Evolutionary conservation across 1,140 invertebrate genomes (phyloP).

Genomic region (Drosophila insularis): DNA sequence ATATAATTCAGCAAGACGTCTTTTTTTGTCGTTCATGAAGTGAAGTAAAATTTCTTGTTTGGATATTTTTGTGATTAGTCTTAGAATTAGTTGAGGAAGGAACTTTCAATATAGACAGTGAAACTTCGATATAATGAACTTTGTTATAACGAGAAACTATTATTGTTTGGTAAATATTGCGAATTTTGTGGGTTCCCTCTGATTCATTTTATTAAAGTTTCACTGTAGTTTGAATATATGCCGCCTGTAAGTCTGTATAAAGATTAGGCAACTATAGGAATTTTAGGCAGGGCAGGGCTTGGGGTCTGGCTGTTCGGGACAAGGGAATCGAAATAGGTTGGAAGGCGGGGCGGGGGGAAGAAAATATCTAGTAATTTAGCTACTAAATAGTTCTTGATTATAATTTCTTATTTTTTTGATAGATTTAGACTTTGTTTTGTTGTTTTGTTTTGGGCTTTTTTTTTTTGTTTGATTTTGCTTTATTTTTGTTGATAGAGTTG

Average conservation of each 20-base stretch:
- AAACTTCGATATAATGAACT: too few species aligned
- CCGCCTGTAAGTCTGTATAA: background rate
- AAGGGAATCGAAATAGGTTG: too few species aligned
- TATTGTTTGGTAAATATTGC: too few species aligned
- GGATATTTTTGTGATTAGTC: constrained; percentile 18
- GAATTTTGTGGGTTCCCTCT: too few species aligned
- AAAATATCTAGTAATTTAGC: background rate
- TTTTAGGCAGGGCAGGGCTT: constrained; percentile 17
- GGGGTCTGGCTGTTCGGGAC: background rate
- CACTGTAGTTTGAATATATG: too few species aligned
- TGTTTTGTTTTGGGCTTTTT: background rate
- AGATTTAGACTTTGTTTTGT: background rate
- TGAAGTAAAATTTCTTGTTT: constrained; percentile 14
- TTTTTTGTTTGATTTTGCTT: constrained; percentile 44
- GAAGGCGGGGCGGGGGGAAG: too few species aligned
- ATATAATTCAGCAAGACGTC: constrained; percentile 1
- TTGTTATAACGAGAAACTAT: too few species aligned
- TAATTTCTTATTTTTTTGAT: too few species aligned
- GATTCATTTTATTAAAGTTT: too few species aligned
- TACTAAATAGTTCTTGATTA: constrained; percentile 15
- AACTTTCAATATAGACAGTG: constrained; percentile 16
- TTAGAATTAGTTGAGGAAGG: constrained; percentile 29
- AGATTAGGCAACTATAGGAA: constrained; percentile 27
- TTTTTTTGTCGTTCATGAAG: background rate
- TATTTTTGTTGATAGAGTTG: constrained; percentile 77